A percentile compares a stretch with the other conserved stretches of the same genome.
These are phyloP conservation scores for Echinops telfairi DNA, from an alignment of 2,113 vertebrate genomes.

Conservation along the genomic window DNA sequence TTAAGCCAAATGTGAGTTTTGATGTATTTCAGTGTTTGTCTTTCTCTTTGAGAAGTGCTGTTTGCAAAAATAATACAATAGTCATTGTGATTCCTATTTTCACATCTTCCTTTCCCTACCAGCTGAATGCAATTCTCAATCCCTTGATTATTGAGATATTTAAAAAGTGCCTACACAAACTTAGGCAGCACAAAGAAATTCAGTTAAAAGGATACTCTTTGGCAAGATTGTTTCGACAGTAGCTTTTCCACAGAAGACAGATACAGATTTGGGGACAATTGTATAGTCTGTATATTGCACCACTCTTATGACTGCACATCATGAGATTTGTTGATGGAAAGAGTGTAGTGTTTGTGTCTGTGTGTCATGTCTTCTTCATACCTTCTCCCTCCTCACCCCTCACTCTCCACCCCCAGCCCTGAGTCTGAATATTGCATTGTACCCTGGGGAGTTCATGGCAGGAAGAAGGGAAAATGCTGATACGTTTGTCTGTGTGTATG, in stretches of 20 bases:
- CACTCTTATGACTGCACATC: constrained; percentile 24
- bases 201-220: constrained; percentile 36
- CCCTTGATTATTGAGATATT: constrained; percentile 22
- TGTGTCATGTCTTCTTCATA: not conserved
- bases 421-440: constrained; percentile 38
- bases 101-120: constrained; percentile 18
- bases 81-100: constrained; percentile 54
- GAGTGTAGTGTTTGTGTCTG: not conserved
- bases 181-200: constrained; percentile 14
- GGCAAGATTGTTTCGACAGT: constrained; percentile 8
- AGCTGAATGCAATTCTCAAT: constrained; percentile 10
- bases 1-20: constrained; percentile 55
- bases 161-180: constrained; percentile 59
- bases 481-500: not conserved
- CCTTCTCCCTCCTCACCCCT: not conserved
- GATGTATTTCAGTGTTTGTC: constrained; percentile 26
- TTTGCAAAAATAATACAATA: constrained; percentile 26
- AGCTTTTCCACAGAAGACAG: constrained; percentile 15
- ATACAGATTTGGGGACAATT: not conserved
- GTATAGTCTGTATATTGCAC: not conserved
- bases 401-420: not conserved
- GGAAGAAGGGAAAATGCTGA: constrained; percentile 10
- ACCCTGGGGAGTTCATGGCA: constrained; percentile 9
- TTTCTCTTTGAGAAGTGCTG: not conserved
- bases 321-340: constrained; percentile 42